phyloP scores from a whole-genome alignment of 2,888 invertebrate species.

The Hybos culiciformis region DNA sequence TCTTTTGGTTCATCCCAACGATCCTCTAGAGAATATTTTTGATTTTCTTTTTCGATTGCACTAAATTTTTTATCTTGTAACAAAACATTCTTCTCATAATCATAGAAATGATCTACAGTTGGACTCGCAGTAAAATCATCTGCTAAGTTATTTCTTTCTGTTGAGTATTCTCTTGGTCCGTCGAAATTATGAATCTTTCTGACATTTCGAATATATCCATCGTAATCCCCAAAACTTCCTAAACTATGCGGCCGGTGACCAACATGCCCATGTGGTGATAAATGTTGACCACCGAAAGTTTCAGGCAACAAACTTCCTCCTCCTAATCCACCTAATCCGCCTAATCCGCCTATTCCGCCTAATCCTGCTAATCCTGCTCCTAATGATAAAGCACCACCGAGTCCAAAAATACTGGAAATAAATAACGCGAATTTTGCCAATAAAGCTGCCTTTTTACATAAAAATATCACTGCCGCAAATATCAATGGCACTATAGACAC shows the following conservation, averaged over 20 bases:
- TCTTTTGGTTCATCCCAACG: too few relatives aligned
- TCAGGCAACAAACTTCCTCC: conserved; percentile 9
- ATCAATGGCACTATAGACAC: conserved; percentile 59
- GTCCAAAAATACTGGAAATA: conserved; percentile 52
- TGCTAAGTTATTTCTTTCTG: background rate
- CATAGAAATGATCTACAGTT: conserved; percentile 28
- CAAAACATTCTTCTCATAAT: conserved; percentile 26
- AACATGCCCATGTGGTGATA: too few relatives aligned
- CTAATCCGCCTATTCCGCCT: conserved; percentile 9
- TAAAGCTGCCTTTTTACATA: conserved; percentile 65
- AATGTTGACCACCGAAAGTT: conserved; percentile 10
- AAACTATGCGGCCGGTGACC: conserved; percentile 5
- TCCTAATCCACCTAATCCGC: conserved; percentile 7
- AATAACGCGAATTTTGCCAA: conserved; percentile 61
- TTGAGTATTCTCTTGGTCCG: conserved; percentile 20
- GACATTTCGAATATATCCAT: conserved; percentile 14
- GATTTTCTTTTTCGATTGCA: conserved; percentile 10
- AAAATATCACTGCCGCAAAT: conserved; percentile 52
- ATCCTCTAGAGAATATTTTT: too few relatives aligned
- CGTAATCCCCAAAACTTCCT: conserved; percentile 19
- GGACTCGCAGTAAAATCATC: conserved; percentile 6
- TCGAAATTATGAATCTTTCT: conserved; percentile 28
- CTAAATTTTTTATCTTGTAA: conserved; percentile 20
- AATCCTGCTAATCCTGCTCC: conserved; percentile 24
- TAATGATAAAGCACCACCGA: conserved; percentile 34